phyloP scores from a whole-genome alignment of 2,888 invertebrate genomes.

The Chalcosyrphus nemorum region DNA sequence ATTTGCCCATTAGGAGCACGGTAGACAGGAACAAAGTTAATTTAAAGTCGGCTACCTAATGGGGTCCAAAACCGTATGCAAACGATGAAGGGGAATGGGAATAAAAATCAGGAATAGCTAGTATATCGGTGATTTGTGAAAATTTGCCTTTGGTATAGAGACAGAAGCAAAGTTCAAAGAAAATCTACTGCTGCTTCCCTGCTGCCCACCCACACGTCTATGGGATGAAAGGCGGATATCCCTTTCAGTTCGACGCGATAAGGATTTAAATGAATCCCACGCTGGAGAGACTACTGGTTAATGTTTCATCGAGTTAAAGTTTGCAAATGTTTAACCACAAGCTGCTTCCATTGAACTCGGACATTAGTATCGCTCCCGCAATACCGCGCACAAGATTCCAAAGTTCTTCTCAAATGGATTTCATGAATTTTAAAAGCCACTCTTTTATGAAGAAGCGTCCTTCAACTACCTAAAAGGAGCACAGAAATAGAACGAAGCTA shows the following conservation, averaged over 20 bases:
- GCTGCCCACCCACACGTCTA: not conserved
- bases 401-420: constrained; percentile 9
- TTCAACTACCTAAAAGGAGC: constrained; percentile 35
- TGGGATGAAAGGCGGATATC: constrained; percentile 24
- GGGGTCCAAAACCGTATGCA: constrained; percentile 32
- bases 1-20: constrained; percentile 61
- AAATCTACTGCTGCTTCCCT: constrained; percentile 4
- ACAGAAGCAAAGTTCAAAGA: constrained; percentile 37
- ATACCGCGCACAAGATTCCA: constrained; percentile 19
- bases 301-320: constrained; percentile 37
- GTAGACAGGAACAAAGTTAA: constrained; percentile 57
- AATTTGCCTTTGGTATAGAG: constrained; percentile 28
- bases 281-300: constrained; percentile 16
- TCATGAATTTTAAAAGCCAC: constrained; percentile 7
- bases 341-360: constrained; percentile 35
- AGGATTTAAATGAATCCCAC: constrained; percentile 14
- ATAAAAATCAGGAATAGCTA: constrained; percentile 48
- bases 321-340: constrained; percentile 39
- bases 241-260: constrained; percentile 3
- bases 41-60: constrained; percentile 65
- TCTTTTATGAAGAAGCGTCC: not conserved
- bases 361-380: constrained; percentile 1
- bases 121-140: constrained; percentile 64
- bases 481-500: constrained; percentile 23
- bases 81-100: constrained; percentile 19